phyloP scores from a whole-genome alignment of 2,113 vertebrate species.

The Galemys pyrenaicus region DNA sequence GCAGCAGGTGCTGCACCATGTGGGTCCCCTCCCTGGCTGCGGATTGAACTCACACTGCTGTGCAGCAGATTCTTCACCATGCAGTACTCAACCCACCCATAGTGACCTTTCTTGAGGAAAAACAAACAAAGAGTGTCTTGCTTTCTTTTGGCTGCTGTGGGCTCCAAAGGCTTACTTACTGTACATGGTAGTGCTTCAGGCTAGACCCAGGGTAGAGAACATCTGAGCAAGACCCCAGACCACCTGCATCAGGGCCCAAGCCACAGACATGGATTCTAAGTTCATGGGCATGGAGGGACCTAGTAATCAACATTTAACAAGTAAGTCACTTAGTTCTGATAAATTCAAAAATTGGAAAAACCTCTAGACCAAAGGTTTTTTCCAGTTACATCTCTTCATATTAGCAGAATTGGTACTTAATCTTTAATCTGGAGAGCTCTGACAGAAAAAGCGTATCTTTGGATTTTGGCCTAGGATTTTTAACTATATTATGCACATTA shows the following conservation, averaged over 20 bases:
- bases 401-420: background rate
- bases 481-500: background rate
- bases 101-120: background rate
- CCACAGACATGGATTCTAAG: background rate
- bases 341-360: background rate
- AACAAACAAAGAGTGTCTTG: background rate
- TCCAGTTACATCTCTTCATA: background rate
- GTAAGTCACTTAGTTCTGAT: background rate
- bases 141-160: background rate
- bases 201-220: rapidly evolving
- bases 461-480: background rate
- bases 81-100: too few relatives aligned
- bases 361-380: background rate
- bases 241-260: background rate
- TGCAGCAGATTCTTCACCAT: too few relatives aligned
- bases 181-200: background rate
- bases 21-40: too few relatives aligned
- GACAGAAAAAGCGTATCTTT: background rate
- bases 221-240: background rate
- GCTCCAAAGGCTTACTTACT: background rate
- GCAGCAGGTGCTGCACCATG: too few relatives aligned
- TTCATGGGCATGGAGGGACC: too few relatives aligned
- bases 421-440: background rate
- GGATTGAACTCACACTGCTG: too few relatives aligned
- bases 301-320: background rate